Conservation (phyloP, 2,113 vertebrate genomes). For the Pogona vitticeps region DNA sequence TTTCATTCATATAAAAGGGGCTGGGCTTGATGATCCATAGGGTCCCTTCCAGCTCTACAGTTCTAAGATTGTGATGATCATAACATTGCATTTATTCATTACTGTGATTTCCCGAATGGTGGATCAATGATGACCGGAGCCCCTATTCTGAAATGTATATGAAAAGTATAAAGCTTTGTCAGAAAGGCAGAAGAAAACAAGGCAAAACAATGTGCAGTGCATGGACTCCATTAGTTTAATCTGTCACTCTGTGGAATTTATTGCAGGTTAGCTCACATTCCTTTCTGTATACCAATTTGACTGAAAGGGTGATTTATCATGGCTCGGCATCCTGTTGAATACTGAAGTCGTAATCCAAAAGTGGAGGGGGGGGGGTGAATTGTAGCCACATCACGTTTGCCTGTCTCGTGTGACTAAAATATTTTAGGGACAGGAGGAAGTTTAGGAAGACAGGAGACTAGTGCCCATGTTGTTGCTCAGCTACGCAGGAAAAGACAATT, state of each 20-base stretch:
- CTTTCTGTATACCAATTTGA: constrained; percentile 61
- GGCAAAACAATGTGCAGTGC: constrained; percentile 8
- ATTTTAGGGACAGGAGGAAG: not conserved
- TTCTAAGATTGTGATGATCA: not conserved
- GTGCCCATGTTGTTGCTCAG: not conserved
- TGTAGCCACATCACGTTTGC: constrained; percentile 51
- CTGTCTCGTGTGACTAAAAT: constrained; percentile 13
- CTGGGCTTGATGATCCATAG: no score
- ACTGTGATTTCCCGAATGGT: not conserved
- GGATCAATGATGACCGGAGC: not conserved
- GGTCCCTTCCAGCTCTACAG: no score
- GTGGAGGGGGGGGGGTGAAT: constrained; percentile 43
- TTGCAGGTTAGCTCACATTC: constrained; percentile 48
- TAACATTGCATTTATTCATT: not conserved
- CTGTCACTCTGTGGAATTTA: constrained; percentile 56
- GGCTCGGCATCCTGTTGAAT: not conserved
- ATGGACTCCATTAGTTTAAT: constrained; percentile 29
- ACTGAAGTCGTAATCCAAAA: constrained; percentile 1
- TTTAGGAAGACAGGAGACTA: not conserved
- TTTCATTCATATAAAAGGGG: no score
- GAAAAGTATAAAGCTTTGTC: not conserved
- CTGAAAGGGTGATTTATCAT: constrained; percentile 56
- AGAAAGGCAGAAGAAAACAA: not conserved
- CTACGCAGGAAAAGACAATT: not conserved
- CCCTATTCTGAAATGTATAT: not conserved